Evolutionary conservation across 2,113 vertebrate genomes (phyloP), one percentile per base, ranked within the genome.

Genomic region (Melanerpes formicivorus): DNA sequence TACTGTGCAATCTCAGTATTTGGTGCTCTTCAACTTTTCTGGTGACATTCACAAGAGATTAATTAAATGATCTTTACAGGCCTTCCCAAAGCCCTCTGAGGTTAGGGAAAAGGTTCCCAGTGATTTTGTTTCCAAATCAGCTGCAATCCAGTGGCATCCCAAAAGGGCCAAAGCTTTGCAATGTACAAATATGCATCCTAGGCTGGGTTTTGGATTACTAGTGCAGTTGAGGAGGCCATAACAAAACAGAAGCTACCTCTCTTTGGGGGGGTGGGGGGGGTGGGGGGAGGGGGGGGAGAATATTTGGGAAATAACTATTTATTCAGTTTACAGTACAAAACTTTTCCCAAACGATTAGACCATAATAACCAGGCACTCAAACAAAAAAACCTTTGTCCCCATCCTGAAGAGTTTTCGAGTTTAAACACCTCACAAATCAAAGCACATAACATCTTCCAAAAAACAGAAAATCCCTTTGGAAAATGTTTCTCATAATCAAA

Each of bases 401-500:
- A 56, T 1, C 14, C 54, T 6, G 64, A 58, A 46, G 18, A 29
- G 90, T 81, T 78, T 76, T 72, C 58, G 69, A 91, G 88, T 90
- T 89, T 42, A 76, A 88, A 65, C 81, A 87, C 90, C 87, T 94
- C 83, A 63, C 75, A 72, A 90, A 74, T 76, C 52, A 88, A 64
- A 85, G 65, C 2, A 44, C 21, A 54, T 34, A 83, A 77, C 67
- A 62, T 89, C 80, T 94, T 95, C 87, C 91, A 87, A 93, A 96
- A 90, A 67, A 71, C 10, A 95, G 40, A 94, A 91, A 93, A 94
- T 95, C 95, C 87, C 90, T 90, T 77, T 91, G 92, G 96, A 95
- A 75, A 96, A 91, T 46, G 50, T 84, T 97, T 95, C 93, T 96
- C 93, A 95, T 96, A 93, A 95, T 95, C 69, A 85, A 72, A 77